Conservation (phyloP, 2,113 vertebrate species). For the Atractosteus spatula region DNA sequence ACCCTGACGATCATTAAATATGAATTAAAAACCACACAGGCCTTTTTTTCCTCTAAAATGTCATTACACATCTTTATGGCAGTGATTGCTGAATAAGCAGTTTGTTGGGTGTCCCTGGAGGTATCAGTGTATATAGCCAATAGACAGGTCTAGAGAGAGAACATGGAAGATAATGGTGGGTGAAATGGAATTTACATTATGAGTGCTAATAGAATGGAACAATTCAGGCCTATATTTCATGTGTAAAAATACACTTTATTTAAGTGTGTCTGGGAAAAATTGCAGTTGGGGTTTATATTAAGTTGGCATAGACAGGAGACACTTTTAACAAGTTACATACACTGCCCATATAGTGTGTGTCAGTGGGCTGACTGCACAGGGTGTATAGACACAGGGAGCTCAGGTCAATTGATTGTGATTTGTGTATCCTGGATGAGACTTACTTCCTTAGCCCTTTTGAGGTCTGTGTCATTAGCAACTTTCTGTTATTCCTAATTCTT, state of each 20-base stretch:
- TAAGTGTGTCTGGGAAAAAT: conserved; percentile 50
- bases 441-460: too few relatives aligned
- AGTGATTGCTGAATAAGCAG: conserved; percentile 78
- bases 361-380: conserved; percentile 20
- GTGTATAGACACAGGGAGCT: too few relatives aligned
- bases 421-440: too few relatives aligned
- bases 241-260: conserved; percentile 52
- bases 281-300: conserved; percentile 42
- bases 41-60: conserved; percentile 74
- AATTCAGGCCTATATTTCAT: conserved; percentile 56
- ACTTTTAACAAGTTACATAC: conserved; percentile 18
- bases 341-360: conserved; percentile 17
- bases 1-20: conserved; percentile 74
- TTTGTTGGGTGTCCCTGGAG: conserved; percentile 66
- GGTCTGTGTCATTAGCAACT: too few relatives aligned
- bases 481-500: too few relatives aligned
- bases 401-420: too few relatives aligned
- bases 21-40: conserved; percentile 81
- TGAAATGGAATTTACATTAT: conserved; percentile 80
- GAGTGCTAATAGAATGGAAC: conserved; percentile 68
- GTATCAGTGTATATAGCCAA: conserved; percentile 43
- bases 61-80: conserved; percentile 77
- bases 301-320: conserved; percentile 39
- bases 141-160: conserved; percentile 51
- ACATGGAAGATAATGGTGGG: conserved; percentile 62